A percentile compares a stretch with the other conserved stretches of the same genome.
These are phyloP conservation scores for Crossocerus cetratus DNA, from an alignment of 2,888 invertebrate species.

Conservation along the genomic window DNA sequence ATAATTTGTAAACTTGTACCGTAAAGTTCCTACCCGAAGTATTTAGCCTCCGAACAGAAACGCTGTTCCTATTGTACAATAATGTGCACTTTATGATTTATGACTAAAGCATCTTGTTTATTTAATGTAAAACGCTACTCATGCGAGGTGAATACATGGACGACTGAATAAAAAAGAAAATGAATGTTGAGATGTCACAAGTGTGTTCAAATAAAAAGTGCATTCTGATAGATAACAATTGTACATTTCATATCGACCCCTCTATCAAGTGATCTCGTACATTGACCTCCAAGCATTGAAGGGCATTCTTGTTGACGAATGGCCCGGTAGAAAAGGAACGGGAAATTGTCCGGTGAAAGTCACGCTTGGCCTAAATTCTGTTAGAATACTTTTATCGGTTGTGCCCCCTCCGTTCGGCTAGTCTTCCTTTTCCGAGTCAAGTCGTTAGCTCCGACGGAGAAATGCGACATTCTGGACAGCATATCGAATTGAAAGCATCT, in stretches of 20 bases:
- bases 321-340: neutral
- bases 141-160: neutral
- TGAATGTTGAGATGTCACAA: neutral
- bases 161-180: neutral
- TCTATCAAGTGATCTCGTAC: too few relatives aligned
- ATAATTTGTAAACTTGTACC: conserved; percentile 48
- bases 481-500: too few relatives aligned
- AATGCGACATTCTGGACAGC: too few relatives aligned
- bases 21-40: conserved; percentile 56
- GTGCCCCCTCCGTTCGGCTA: neutral
- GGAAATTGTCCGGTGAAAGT: conserved; percentile 38
- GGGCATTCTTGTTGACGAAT: neutral
- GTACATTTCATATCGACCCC: too few relatives aligned
- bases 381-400: conserved; percentile 15
- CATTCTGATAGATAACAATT: too few relatives aligned
- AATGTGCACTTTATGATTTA: neutral
- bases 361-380: conserved; percentile 35
- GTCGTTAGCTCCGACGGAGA: too few relatives aligned
- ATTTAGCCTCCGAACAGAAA: neutral
- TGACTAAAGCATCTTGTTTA: neutral
- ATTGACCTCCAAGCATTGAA: too few relatives aligned
- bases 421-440: neutral
- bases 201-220: too few relatives aligned
- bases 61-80: neutral
- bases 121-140: too few relatives aligned